Evolutionary conservation across 2,888 invertebrate genomes (phyloP), one percentile per base, ranked within the genome.

Genomic region (Gisinianus flammeolus): DNA sequence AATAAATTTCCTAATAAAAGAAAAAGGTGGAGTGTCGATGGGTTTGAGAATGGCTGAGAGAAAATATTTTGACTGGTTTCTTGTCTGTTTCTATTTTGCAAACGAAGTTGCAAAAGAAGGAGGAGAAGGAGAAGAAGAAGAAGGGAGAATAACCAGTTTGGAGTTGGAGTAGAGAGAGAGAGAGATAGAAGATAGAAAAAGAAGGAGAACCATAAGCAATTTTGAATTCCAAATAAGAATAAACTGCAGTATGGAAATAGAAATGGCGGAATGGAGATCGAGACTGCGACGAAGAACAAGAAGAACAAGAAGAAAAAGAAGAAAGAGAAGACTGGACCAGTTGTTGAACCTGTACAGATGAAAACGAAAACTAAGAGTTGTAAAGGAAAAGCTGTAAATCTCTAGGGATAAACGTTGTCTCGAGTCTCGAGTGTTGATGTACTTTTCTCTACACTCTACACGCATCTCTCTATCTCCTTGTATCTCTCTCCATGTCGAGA

Each of bases 391-490:
- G 58, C 56, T 58, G 71, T 56, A 71, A 71, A 56, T 71, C 56
- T 70, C 70, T 54, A 54, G 70, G 70, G 70, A 70, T 70, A 70
- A 70, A 70, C 70, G 70, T 16, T 70, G 70, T 70, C 70, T 70
- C n/a, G n/a, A n/a, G n/a, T n/a, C n/a, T n/a, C 10, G 70, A 70
- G 70, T 70, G 70, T 70, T 70, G 70, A 70, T 70, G 70, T 70
- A 44, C 70, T 70, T 70, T 70, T n/a, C n/a, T n/a, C n/a, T n/a
- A n/a, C n/a, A n/a, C n/a, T n/a, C n/a, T n/a, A n/a, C n/a, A n/a
- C n/a, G n/a, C n/a, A n/a, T n/a, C n/a, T n/a, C n/a, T n/a, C n/a
- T n/a, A n/a, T n/a, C n/a, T n/a, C n/a, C n/a, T n/a, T n/a, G n/a
- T n/a, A n/a, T n/a, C n/a, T n/a, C n/a, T n/a, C n/a, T n/a, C n/a